phyloP scores from a whole-genome alignment of 1,140 invertebrate genomes.

The Drosophila erecta region DNA sequence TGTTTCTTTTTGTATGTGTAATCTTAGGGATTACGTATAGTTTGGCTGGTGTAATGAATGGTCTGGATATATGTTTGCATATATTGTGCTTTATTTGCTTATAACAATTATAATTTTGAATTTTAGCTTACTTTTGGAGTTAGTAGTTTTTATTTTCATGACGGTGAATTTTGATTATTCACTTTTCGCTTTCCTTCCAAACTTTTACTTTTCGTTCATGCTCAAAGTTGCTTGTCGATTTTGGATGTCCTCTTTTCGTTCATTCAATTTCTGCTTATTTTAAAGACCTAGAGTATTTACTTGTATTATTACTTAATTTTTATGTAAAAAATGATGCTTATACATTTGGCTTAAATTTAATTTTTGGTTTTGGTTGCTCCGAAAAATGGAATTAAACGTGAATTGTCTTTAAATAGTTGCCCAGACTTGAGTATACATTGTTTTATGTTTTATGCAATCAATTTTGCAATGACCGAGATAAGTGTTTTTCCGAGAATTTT shows the following conservation, averaged over 20 bases:
- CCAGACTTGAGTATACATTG: conserved; percentile 52
- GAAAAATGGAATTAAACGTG: conserved; percentile 73
- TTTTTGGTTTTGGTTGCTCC: conserved; percentile 66
- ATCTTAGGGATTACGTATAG: conserved; percentile 24
- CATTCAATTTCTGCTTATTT: conserved; percentile 63
- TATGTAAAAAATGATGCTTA: conserved; percentile 79
- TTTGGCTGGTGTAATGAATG: conserved; percentile 48
- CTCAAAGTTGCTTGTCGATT: conserved; percentile 36
- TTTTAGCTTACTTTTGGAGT: conserved; percentile 48
- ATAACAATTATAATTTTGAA: conserved; percentile 83
- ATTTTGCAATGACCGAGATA: conserved; percentile 64
- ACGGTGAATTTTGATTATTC: conserved; percentile 36
- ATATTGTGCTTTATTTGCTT: conserved; percentile 63
- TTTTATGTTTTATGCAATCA: conserved; percentile 30
- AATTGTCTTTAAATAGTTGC: conserved; percentile 58
- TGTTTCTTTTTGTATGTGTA: conserved; percentile 8
- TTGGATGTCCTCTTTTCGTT: conserved; percentile 16
- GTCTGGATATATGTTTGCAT: conserved; percentile 74
- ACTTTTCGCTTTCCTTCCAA: conserved; percentile 14
- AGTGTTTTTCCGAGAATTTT: conserved; percentile 37
- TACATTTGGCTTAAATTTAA: conserved; percentile 74
- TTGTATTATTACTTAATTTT: conserved; percentile 48
- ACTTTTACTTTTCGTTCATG: conserved; percentile 34
- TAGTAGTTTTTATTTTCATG: conserved; percentile 41
- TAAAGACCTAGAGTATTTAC: conserved; percentile 74